A percentile compares a stretch with the other conserved stretches of the same genome.
phyloP scores from a whole-genome alignment of 2,113 vertebrate species.

The Rhea pennata region DNA sequence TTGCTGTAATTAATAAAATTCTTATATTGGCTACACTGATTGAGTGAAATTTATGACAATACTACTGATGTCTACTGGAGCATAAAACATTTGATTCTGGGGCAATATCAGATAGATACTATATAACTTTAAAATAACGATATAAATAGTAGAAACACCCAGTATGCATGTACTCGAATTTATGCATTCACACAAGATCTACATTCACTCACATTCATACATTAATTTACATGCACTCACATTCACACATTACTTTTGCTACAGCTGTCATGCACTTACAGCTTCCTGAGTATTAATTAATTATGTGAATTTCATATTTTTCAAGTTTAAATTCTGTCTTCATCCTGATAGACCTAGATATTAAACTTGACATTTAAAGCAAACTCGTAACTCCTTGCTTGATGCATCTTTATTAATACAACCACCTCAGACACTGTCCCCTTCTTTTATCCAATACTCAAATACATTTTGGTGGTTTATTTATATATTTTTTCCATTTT shows the following conservation, averaged over 20 bases:
- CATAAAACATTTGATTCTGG: not conserved
- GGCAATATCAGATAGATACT: not conserved
- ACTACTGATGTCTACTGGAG: not conserved
- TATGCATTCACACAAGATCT: not conserved
- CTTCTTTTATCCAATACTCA: not conserved
- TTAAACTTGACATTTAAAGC: not conserved
- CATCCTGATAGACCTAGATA: not conserved
- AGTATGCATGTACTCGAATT: not conserved
- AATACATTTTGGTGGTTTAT: not conserved
- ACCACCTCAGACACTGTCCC: not conserved
- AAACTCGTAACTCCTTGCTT: not conserved
- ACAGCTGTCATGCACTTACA: not conserved
- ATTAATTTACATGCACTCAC: not conserved
- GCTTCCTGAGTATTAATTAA: not conserved
- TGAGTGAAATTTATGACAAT: too few relatives aligned
- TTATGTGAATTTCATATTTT: not conserved
- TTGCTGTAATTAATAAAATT: too few relatives aligned
- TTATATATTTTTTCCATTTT: not conserved
- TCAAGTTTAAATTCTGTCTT: not conserved
- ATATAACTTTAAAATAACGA: slow-evolving; percentile 10
- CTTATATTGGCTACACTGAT: too few relatives aligned
- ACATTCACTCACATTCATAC: not conserved
- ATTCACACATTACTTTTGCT: not conserved
- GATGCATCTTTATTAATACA: not conserved
- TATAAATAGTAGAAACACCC: not conserved